Evolutionary conservation across 2,113 vertebrate species (phyloP).

Genomic region (Egretta garzetta): DNA sequence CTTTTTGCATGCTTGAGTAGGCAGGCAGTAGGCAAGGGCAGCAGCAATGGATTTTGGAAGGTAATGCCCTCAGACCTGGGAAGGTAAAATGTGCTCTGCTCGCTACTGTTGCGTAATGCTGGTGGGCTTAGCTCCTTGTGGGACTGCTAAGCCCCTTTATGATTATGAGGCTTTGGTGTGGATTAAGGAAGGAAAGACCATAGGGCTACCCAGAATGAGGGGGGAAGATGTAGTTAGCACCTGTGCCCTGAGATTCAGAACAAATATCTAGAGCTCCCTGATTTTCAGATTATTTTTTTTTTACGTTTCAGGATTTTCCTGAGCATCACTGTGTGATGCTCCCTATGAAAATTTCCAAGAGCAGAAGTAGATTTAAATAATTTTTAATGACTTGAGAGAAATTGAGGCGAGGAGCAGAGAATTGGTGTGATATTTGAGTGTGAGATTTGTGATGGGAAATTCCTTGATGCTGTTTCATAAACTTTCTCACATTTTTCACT

Average conservation of each 20-base stretch:
- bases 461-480: not conserved
- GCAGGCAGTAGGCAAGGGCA: fast-evolving
- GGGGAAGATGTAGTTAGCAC: not conserved
- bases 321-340: not conserved
- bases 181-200: not conserved
- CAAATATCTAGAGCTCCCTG: not conserved
- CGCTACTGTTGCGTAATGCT: fast-evolving
- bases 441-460: not conserved
- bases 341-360: not conserved
- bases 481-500: not conserved
- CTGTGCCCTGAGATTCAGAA: not conserved
- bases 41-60: not conserved
- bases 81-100: not conserved
- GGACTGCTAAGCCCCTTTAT: not conserved
- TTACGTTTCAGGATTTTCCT: not conserved
- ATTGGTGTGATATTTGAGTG: not conserved
- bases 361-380: not conserved
- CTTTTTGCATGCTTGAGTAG: not conserved
- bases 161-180: not conserved
- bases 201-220: not conserved
- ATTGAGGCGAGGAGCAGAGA: fast-evolving
- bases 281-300: not conserved
- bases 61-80: not conserved
- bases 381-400: not conserved
- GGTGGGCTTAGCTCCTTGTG: not conserved